A percentile compares a stretch with the other conserved stretches of the same genome.
These are phyloP conservation scores for Copidosoma floridanum DNA, from an alignment of 1,140 invertebrate species.

Conservation along the genomic window DNA sequence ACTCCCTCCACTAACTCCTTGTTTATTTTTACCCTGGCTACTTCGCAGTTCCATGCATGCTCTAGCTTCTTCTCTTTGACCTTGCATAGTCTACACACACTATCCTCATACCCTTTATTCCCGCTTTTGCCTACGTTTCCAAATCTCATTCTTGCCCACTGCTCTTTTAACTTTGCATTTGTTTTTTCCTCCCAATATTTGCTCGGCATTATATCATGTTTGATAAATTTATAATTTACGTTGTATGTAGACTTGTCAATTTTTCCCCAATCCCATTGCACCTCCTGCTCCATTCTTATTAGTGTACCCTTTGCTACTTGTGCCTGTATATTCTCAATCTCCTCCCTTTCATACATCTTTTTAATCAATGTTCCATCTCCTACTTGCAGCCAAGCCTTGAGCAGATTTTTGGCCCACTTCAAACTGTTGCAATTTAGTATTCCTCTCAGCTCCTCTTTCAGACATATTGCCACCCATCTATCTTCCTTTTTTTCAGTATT, in stretches of 20 bases:
- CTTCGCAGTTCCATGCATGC: too few species aligned
- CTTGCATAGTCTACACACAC: too few species aligned
- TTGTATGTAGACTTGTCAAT: slow-evolving; percentile 15
- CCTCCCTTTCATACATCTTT: too few species aligned
- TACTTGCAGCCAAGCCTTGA: background rate
- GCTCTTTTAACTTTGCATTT: too few species aligned
- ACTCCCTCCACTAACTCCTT: too few species aligned
- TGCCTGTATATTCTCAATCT: background rate
- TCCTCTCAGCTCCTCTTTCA: too few species aligned
- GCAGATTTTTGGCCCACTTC: background rate
- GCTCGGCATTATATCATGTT: background rate
- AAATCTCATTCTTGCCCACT: slow-evolving; percentile 20
- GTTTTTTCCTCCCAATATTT: too few species aligned
- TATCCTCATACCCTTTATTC: too few species aligned
- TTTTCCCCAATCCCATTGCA: slow-evolving; percentile 13
- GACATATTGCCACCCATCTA: background rate
- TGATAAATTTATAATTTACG: slow-evolving; percentile 11
- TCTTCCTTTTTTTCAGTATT: slow-evolving; percentile 5
- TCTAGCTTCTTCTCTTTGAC: too few species aligned
- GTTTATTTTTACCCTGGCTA: too few species aligned
- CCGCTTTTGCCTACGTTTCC: slow-evolving; percentile 13
- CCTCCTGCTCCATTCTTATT: background rate
- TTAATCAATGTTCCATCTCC: background rate
- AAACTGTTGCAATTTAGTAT: background rate
- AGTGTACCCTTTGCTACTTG: background rate